Evolutionary conservation across 1,140 invertebrate species (phyloP).

Genomic region (Tetramorium parvispinum): DNA sequence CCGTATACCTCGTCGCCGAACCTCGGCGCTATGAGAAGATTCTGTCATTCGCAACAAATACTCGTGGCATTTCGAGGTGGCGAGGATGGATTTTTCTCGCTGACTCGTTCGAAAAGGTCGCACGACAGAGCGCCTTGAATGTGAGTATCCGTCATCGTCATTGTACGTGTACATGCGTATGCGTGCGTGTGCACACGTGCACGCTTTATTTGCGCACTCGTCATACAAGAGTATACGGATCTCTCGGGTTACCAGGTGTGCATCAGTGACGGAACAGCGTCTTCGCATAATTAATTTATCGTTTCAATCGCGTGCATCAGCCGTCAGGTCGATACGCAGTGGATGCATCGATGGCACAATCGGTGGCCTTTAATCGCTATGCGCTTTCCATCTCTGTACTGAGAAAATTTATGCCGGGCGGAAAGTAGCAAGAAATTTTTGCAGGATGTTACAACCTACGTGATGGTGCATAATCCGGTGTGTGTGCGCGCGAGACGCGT

Average conservation of each 20-base stretch:
- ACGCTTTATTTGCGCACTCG: slow-evolving; percentile 45
- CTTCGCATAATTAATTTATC: slow-evolving; percentile 66
- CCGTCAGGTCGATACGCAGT: slow-evolving; percentile 14
- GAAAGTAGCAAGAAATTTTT: not conserved
- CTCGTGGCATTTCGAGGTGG: slow-evolving; percentile 72
- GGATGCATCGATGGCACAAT: slow-evolving; percentile 19
- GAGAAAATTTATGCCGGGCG: slow-evolving; percentile 18
- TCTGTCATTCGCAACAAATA: slow-evolving; percentile 74
- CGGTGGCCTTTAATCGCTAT: slow-evolving; percentile 55
- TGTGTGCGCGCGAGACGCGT: not conserved
- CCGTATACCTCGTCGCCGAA: slow-evolving; percentile 19
- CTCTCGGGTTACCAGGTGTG: slow-evolving; percentile 21
- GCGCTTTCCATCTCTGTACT: not conserved
- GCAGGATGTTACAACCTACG: not conserved
- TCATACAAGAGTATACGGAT: not conserved
- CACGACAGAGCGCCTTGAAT: slow-evolving; percentile 57
- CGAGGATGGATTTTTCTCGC: slow-evolving; percentile 62
- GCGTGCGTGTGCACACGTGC: not conserved
- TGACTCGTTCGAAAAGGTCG: slow-evolving; percentile 67
- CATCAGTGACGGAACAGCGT: slow-evolving; percentile 37
- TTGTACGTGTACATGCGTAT: not conserved
- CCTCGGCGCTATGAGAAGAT: slow-evolving; percentile 62
- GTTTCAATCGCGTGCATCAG: slow-evolving; percentile 15
- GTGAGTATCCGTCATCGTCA: not conserved
- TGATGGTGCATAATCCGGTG: not conserved